Percentiles rank a stretch among this genome's conserved stretches.
Evolutionary conservation across 2,797 vertebrate species (phyloP).

Genomic region (Urosaurus nigricauda): DNA sequence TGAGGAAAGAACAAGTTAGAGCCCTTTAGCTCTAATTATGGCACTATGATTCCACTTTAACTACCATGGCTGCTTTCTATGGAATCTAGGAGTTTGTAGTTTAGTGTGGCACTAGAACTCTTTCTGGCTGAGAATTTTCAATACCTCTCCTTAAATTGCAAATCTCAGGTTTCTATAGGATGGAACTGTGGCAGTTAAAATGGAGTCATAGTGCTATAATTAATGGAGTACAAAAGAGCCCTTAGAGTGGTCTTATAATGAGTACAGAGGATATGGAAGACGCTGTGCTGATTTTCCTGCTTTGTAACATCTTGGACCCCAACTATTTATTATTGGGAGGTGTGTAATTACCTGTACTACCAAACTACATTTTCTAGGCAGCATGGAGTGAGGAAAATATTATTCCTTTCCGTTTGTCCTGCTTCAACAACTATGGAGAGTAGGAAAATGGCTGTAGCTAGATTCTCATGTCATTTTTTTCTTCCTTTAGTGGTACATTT

Average conservation of each 20-base stretch:
- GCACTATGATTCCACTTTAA: too few relatives aligned
- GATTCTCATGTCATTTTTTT: not conserved
- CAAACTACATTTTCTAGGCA: not conserved
- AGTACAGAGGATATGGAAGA: not conserved
- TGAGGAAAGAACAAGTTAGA: slow-evolving; percentile 13
- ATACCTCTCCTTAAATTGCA: too few relatives aligned
- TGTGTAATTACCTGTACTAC: too few relatives aligned
- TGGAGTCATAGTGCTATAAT: too few relatives aligned
- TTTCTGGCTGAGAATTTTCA: too few relatives aligned
- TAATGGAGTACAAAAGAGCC: too few relatives aligned
- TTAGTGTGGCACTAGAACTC: too few relatives aligned
- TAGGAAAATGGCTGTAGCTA: not conserved
- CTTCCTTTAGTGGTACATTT: not conserved
- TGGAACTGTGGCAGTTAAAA: too few relatives aligned
- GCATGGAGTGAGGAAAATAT: not conserved
- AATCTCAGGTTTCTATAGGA: too few relatives aligned
- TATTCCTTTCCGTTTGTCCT: not conserved
- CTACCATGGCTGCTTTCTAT: too few relatives aligned
- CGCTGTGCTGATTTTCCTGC: not conserved
- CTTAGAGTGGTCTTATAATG: not conserved
- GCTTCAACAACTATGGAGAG: not conserved
- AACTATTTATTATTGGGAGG: not conserved
- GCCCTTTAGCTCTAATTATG: too few relatives aligned
- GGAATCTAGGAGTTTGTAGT: too few relatives aligned
- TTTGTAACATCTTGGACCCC: not conserved